A percentile compares a stretch with the other conserved stretches of the same genome.
These are phyloP conservation scores for Falcunculus frontatus DNA, from an alignment of 2,113 vertebrate species.

Conservation along the genomic window DNA sequence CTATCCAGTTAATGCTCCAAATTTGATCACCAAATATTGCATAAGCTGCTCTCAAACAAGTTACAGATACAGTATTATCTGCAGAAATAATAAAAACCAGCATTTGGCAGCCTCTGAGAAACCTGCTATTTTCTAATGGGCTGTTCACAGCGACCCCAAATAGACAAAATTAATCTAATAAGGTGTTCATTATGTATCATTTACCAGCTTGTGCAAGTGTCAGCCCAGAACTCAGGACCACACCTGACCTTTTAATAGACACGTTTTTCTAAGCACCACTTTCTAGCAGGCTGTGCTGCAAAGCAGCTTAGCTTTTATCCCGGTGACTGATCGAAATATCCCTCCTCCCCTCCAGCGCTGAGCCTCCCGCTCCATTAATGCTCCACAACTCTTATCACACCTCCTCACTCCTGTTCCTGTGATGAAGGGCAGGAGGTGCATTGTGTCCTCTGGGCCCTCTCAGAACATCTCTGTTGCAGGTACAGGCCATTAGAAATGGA, in stretches of 20 bases:
- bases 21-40: background rate
- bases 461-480: background rate
- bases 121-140: constrained; percentile 1
- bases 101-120: background rate
- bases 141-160: background rate
- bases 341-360: background rate
- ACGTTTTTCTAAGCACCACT: background rate
- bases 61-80: background rate
- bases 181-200: background rate
- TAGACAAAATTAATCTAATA: background rate
- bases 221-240: background rate
- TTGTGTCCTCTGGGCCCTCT: background rate
- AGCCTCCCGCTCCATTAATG: background rate
- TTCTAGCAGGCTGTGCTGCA: background rate
- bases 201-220: background rate
- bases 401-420: background rate
- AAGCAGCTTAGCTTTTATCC: background rate
- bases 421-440: background rate
- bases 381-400: background rate
- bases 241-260: background rate
- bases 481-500: background rate
- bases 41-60: background rate
- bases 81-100: background rate
- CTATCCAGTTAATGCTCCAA: background rate
- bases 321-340: background rate